Evolutionary conservation across 1,140 invertebrate genomes (phyloP).

Genomic region (Octopus bimaculoides): DNA sequence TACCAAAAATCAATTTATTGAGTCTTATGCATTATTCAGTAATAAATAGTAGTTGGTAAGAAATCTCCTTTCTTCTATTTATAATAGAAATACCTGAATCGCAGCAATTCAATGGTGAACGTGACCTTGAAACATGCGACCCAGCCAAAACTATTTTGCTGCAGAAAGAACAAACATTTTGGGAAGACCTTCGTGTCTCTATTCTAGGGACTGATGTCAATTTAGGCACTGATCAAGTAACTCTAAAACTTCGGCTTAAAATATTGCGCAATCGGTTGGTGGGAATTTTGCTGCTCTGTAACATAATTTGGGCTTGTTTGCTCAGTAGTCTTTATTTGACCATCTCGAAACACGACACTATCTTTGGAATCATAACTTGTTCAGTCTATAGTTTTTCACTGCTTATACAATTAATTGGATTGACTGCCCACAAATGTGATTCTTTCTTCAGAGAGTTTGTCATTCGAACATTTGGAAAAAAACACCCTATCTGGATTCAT

Average conservation of each 20-base stretch:
- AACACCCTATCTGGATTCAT: conserved; percentile 13
- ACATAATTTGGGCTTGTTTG: conserved; percentile 26
- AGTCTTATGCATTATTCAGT: too few relatives aligned
- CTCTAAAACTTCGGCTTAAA: conserved; percentile 16
- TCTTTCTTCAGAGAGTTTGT: conserved; percentile 15
- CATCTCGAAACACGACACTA: conserved; percentile 18
- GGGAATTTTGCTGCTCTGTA: conserved; percentile 19
- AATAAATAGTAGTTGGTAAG: too few relatives aligned
- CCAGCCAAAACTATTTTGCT: background rate
- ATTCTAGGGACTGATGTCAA: conserved; percentile 29
- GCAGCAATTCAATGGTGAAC: too few relatives aligned
- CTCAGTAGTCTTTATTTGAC: conserved; percentile 26
- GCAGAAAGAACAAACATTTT: conserved; percentile 25
- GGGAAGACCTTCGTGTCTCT: conserved; percentile 21
- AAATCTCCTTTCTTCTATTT: too few relatives aligned
- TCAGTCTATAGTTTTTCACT: conserved; percentile 32
- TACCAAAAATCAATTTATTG: too few relatives aligned
- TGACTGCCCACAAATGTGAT: conserved; percentile 27
- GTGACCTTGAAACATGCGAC: too few relatives aligned
- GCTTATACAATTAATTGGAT: conserved; percentile 30
- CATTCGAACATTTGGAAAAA: conserved; percentile 2
- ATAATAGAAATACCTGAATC: too few relatives aligned
- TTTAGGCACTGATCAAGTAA: conserved; percentile 15
- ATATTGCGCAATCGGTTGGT: conserved; percentile 23
- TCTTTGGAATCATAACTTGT: conserved; percentile 27